These are phyloP conservation scores for Caenorhabditis sinica DNA, from an alignment of 2,888 invertebrate species.

Conservation along the genomic window DNA sequence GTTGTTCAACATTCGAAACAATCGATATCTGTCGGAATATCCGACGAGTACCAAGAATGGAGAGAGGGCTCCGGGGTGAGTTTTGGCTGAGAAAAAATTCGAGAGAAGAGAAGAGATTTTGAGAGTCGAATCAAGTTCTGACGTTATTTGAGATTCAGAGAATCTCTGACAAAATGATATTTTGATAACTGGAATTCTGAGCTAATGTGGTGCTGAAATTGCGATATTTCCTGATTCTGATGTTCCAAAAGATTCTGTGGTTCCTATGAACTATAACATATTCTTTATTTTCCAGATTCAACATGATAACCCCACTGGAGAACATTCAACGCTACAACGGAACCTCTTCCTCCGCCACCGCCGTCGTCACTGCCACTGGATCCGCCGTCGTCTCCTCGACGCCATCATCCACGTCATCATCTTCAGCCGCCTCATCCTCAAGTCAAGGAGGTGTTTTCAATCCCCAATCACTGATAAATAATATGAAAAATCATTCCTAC, in stretches of 20 bases:
- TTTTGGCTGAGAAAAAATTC: not conserved
- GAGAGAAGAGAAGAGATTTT: not conserved
- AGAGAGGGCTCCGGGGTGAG: conserved; percentile 73
- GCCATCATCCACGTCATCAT: conserved; percentile 37
- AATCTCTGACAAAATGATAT: not conserved
- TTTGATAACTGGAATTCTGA: not conserved
- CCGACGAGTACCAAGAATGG: conserved; percentile 67
- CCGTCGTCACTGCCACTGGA: conserved; percentile 37
- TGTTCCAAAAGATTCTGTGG: too few relatives aligned
- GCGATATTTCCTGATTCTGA: too few relatives aligned
- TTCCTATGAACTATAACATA: too few relatives aligned
- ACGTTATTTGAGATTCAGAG: not conserved
- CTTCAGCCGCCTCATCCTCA: conserved; percentile 33
- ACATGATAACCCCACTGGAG: conserved; percentile 83
- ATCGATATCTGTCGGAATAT: conserved; percentile 68
- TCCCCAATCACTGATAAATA: conserved; percentile 64
- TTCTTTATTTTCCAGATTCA: conserved; percentile 78
- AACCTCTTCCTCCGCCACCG: conserved; percentile 26
- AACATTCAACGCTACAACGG: conserved; percentile 81
- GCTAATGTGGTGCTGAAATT: too few relatives aligned
- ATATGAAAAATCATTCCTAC: conserved; percentile 61
- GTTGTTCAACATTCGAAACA: conserved; percentile 72
- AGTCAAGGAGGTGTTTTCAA: conserved; percentile 55
- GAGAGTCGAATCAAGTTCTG: not conserved
- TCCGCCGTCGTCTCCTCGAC: conserved; percentile 34